A percentile compares a stretch with the other conserved stretches of the same genome.
Evolutionary conservation across 2,113 vertebrate genomes (phyloP).

Genomic region (Cariama cristata): DNA sequence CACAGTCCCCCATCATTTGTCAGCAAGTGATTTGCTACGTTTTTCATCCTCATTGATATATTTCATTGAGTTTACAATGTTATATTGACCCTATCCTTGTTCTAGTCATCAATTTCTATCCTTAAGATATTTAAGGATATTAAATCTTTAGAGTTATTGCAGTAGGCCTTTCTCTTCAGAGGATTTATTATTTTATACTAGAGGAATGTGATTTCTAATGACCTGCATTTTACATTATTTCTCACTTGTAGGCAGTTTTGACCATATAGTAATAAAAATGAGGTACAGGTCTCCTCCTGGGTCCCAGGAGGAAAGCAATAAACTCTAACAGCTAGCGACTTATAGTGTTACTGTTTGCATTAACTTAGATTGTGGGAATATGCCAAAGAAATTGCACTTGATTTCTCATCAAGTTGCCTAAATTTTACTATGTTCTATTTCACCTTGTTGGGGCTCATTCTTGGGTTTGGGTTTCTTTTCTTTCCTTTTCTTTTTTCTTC

Average conservation of each 20-base stretch:
- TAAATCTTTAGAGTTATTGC: constrained; percentile 24
- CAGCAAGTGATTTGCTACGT: neutral
- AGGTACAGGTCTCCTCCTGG: neutral
- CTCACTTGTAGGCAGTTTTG: constrained; percentile 15
- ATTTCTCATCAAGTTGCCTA: neutral
- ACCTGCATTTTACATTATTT: constrained; percentile 45
- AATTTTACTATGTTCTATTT: neutral
- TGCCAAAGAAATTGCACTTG: neutral
- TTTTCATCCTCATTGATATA: constrained; percentile 9
- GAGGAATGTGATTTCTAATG: constrained; percentile 24
- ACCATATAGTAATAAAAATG: constrained; percentile 12
- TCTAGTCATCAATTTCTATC: constrained; percentile 32
- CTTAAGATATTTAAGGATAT: constrained; percentile 14
- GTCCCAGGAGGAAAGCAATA: neutral
- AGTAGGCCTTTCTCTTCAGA: neutral
- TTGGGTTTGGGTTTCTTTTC: neutral
- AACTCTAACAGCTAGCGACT: neutral
- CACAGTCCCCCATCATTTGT: neutral
- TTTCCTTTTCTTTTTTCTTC: no score
- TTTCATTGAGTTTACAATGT: constrained; percentile 43
- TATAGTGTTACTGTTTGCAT: neutral
- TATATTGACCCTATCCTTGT: constrained; percentile 46
- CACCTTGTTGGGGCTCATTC: neutral
- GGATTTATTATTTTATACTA: constrained; percentile 43
- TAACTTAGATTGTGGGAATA: neutral